Base-by-base conservation (phyloP, 1,140 invertebrate genomes). In the Bradynema listronoti region DNA sequence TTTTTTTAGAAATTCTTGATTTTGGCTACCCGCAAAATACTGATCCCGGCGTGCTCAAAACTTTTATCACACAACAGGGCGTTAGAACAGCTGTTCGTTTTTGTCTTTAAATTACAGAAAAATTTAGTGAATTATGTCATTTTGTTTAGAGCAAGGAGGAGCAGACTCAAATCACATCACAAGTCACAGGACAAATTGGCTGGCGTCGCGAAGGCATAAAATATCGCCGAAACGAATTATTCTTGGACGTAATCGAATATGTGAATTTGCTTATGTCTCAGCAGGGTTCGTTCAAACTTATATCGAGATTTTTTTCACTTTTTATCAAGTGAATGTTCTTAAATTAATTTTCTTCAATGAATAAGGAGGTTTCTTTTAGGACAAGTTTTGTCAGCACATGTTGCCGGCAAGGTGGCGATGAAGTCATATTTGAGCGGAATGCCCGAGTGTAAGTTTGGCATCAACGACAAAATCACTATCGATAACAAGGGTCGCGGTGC, bases 21-120 rank as follows among this genome's bases (percentile, higher is more conserved):
- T 99, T 98, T 85, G 95, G 95, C 2, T 99, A 99, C 80, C 95
- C 95, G 2, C 95, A 99, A 82, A 99, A 99, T 79, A 97, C 93
- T 19, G 95, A 99, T 79, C 95, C 93, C 6, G 95, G 95, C 25
- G 93, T 98, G 22, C 80, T 99, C 67, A 99, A 99, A 79, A 97
- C 93, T 1, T 98, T 97, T 73, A 99, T 99, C 63, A 98, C 93
- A 58, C 95, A 99, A 79, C 92, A 96, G 81, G 94, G 95, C 59
- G 90, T 99, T 22, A 96, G 97, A 81, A 95, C 93, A 58, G 81
- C 82, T 69, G 81, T 82, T 56, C n/a, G 19, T 34, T 9, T 33
- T 41, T 1, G 9, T 14, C 52, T 55, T 2, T 7, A 45, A 45
- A 55, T n/a, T 4, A 56, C 27, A 49, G 14, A 62, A 41, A 5